Evolutionary conservation across 1,140 invertebrate species (phyloP).

Genomic region (Fopius arisanus): DNA sequence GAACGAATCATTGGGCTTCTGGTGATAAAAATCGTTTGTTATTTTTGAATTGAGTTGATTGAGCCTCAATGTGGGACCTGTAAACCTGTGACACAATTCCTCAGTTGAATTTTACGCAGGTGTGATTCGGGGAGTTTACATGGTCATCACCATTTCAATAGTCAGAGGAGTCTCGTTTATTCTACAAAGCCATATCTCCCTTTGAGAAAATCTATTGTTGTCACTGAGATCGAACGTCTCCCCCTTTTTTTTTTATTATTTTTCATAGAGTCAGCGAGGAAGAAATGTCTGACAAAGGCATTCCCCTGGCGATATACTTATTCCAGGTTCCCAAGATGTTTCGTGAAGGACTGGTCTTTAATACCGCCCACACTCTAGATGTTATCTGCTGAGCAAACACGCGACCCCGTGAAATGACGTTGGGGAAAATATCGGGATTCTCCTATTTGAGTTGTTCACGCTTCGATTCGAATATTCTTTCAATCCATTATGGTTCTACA

Average conservation of each 20-base stretch:
- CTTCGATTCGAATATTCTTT: background rate
- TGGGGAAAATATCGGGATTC: background rate
- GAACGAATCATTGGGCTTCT: background rate
- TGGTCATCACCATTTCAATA: constrained; percentile 7
- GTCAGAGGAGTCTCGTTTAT: background rate
- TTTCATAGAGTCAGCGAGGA: background rate
- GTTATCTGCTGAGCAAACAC: constrained; percentile 14
- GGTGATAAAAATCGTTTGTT: background rate
- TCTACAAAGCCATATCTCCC: background rate
- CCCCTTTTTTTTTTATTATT: too few relatives aligned
- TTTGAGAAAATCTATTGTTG: background rate
- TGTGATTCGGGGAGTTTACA: background rate
- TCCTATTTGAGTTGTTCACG: background rate
- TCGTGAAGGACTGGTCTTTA: background rate
- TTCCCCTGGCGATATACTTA: background rate
- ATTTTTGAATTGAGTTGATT: too few relatives aligned
- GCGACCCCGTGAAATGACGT: background rate
- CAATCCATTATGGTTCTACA: background rate
- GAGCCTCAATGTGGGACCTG: too few relatives aligned
- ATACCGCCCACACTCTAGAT: constrained; percentile 4
- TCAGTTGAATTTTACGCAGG: constrained; percentile 5
- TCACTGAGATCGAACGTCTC: background rate
- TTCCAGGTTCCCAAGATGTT: background rate
- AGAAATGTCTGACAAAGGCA: background rate
- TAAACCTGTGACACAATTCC: too few relatives aligned